Evolutionary conservation across 23 tunicate species (phyloP).

Genomic region (Styela plicata): DNA sequence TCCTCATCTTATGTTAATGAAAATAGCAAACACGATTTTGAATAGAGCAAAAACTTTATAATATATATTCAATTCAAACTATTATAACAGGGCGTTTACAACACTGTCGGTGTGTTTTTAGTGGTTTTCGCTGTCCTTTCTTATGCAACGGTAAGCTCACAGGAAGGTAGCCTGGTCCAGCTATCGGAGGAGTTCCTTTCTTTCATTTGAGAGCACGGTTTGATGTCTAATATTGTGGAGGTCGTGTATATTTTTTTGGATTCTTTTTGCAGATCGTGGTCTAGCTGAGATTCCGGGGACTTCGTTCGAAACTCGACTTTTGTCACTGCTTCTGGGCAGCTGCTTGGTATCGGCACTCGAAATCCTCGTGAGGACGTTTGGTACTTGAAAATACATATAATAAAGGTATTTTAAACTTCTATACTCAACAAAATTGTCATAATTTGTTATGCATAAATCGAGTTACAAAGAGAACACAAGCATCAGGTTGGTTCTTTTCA

Average conservation of each 20-base stretch:
- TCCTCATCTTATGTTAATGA: too few species aligned
- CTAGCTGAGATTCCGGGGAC: neutral
- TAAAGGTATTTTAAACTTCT: too few species aligned
- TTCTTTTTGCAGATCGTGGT: neutral
- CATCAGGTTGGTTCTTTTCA: too few species aligned
- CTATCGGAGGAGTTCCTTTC: neutral
- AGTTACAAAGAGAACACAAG: too few species aligned
- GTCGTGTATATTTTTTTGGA: neutral
- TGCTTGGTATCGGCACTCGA: neutral
- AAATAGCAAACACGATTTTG: neutral
- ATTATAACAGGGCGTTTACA: neutral
- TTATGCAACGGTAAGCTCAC: constrained; percentile 39
- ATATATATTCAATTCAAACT: constrained; percentile 26
- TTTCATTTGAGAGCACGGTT: neutral
- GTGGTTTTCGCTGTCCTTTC: constrained; percentile 23
- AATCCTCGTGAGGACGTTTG: constrained; percentile 19
- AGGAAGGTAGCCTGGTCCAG: constrained; percentile 8
- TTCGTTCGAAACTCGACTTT: neutral
- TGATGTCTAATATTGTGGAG: neutral
- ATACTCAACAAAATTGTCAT: too few species aligned
- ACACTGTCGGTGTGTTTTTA: constrained; percentile 23
- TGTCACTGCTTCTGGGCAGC: neutral
- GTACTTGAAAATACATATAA: constrained; percentile 2
- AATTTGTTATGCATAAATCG: too few species aligned
- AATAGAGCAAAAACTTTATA: neutral